Evolutionary conservation across 2,888 invertebrate species (phyloP).

Genomic region (Netelia virgata): DNA sequence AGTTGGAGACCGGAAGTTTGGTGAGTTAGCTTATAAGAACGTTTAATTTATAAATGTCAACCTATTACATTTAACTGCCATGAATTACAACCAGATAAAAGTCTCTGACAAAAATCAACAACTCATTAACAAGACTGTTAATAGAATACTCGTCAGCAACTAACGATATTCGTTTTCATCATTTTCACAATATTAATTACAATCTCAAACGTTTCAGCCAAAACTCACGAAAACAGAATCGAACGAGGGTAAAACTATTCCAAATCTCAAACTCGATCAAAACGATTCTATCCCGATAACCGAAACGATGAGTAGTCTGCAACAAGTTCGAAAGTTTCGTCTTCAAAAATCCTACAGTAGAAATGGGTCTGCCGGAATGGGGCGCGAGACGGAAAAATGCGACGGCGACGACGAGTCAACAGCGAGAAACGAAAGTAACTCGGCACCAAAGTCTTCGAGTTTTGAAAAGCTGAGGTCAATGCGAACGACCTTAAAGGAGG

Average conservation of each 20-base stretch:
- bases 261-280: slow-evolving; percentile 59
- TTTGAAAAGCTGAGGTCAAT: slow-evolving; percentile 56
- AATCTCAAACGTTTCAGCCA: slow-evolving; percentile 65
- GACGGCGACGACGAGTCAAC: slow-evolving; percentile 53
- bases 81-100: too few species aligned
- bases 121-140: not conserved
- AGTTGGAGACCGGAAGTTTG: slow-evolving; percentile 72
- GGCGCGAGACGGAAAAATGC: slow-evolving; percentile 50
- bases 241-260: slow-evolving; percentile 70
- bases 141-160: not conserved
- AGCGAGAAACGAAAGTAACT: slow-evolving; percentile 22
- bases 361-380: slow-evolving; percentile 59
- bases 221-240: slow-evolving; percentile 69
- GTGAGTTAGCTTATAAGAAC: slow-evolving; percentile 67
- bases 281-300: slow-evolving; percentile 64
- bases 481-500: slow-evolving; percentile 62
- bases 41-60: not conserved
- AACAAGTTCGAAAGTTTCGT: slow-evolving; percentile 78
- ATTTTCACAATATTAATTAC: too few species aligned
- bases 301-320: slow-evolving; percentile 78
- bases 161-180: slow-evolving; percentile 2
- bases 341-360: slow-evolving; percentile 75
- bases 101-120: not conserved
- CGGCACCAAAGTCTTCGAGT: slow-evolving; percentile 46
- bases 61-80: too few species aligned